Conservation (phyloP, 2,888 invertebrate genomes). For the Drosophila rellima region DNA sequence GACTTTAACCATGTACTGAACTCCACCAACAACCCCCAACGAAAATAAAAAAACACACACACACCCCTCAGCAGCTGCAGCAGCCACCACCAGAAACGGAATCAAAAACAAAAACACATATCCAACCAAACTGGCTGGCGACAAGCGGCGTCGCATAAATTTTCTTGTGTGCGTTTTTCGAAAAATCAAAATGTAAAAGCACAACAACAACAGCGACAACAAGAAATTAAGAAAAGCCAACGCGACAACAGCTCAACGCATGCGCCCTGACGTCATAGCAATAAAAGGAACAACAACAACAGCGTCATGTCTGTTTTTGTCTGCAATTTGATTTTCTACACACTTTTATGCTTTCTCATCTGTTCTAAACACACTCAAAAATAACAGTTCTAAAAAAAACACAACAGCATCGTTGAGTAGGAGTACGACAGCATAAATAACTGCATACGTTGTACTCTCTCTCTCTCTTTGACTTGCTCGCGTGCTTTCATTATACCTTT, state of each 20-base stretch:
- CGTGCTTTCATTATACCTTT: constrained; percentile 26
- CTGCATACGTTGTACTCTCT: constrained; percentile 67
- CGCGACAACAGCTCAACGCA: constrained; percentile 68
- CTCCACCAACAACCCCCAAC: constrained; percentile 67
- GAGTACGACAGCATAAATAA: constrained; percentile 62
- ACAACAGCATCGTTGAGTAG: constrained; percentile 14
- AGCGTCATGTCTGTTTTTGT: constrained; percentile 55
- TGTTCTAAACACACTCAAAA: constrained; percentile 56
- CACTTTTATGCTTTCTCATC: constrained; percentile 65
- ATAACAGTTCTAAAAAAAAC: constrained; percentile 33
- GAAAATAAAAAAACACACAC: constrained; percentile 53
- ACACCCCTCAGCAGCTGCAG: constrained; percentile 57
- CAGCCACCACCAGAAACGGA: constrained; percentile 39
- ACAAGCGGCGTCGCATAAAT: constrained; percentile 62
- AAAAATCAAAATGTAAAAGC: constrained; percentile 66
- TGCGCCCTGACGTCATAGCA: constrained; percentile 68
- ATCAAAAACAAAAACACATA: constrained; percentile 24
- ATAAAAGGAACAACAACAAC: constrained; percentile 40
- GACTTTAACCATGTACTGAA: constrained; percentile 39
- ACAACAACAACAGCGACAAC: constrained; percentile 47
- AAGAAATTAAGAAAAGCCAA: constrained; percentile 46
- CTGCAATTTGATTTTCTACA: constrained; percentile 73
- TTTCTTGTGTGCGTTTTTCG: constrained; percentile 62
- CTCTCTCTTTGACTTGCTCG: constrained; percentile 10
- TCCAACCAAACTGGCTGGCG: constrained; percentile 36